Percentiles rank a stretch among this genome's conserved stretches.
Conservation (phyloP, 2,113 vertebrate species). For the Callipepla squamata region DNA sequence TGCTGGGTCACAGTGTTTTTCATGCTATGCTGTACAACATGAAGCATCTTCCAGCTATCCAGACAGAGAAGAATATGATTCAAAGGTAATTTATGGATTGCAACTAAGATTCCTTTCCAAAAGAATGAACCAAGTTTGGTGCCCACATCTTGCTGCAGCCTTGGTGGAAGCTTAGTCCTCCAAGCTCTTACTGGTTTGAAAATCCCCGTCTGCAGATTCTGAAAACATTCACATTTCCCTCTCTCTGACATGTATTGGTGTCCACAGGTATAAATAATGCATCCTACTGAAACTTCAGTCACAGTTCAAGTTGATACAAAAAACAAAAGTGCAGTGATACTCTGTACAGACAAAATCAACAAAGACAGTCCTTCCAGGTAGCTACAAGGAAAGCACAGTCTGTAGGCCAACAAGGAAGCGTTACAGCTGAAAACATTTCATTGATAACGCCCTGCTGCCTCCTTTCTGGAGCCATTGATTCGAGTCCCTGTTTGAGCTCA, state of each 20-base stretch:
- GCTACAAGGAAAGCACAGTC: not conserved
- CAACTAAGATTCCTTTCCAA: not conserved
- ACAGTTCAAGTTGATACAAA: not conserved
- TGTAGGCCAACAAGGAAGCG: not conserved
- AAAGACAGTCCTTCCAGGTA: not conserved
- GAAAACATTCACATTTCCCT: not conserved
- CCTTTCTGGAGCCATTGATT: not conserved
- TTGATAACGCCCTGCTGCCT: conserved; percentile 4
- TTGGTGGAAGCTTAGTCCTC: not conserved
- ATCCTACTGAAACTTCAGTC: not conserved
- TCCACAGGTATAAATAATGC: not conserved
- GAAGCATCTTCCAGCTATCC: conserved; percentile 14
- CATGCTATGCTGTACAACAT: conserved; percentile 15
- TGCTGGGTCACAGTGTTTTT: not conserved
- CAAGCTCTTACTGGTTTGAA: not conserved
- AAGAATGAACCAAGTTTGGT: not conserved
- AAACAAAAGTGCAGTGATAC: not conserved
- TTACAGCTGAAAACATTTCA: not conserved
- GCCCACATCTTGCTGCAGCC: not conserved
- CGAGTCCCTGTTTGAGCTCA: not conserved
- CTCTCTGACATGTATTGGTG: not conserved
- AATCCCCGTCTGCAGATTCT: not conserved
- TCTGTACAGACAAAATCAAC: not conserved
- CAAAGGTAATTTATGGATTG: not conserved
- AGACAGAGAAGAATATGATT: conserved; percentile 30